Base-by-base conservation (phyloP, 2,113 vertebrate genomes). In the Sphaerodactylus townsendi region DNA sequence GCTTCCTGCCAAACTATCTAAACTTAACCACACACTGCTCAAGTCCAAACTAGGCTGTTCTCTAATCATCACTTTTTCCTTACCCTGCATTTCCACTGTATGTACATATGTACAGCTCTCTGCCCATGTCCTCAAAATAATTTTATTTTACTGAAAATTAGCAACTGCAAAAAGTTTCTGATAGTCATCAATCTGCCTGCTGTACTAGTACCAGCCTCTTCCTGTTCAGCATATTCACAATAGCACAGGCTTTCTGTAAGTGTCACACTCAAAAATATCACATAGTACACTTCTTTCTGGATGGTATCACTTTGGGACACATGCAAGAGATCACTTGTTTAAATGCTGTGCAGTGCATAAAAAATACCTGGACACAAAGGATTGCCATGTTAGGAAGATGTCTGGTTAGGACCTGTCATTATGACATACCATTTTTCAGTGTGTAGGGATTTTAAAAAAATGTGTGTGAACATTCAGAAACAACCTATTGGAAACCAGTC, bases 1-100 rank as follows among this genome's bases (percentile, higher is more conserved):
- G 8, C 62, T 93, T 94, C 89, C 90, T 93, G 89, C 44, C 83
- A 74, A 92, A 85, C 71, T 66, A 65, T 74, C 87, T 84, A 74
- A 87, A 89, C 25, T 17, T 1, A 0, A 2, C 77, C 23, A 0
- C 0, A 73, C 39, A 89, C 72, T 75, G 56, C 35, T 86, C 9
- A 53, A 30, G 8, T 23, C 70, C 0, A 1, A 74, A 17, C 10
- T 65, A 19, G 41, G 15, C 37, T 6, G 5, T 88, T 84, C 76
- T 25, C 13, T 77, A 74, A 75, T 44, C 75, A 8, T 44, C 37
- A 30, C 25, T 50, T 2, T 76, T 76, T 37, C 53, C 10, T 4
- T 28, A 19, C 37, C 28, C 41, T 62, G n/a, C 74, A 37, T 77
- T 53, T 62, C 5, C 19, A 75, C n/a, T n/a, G n/a, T n/a, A n/a